These are phyloP conservation scores for Synergus itoensis DNA, from an alignment of 2,888 invertebrate genomes.

Conservation along the genomic window DNA sequence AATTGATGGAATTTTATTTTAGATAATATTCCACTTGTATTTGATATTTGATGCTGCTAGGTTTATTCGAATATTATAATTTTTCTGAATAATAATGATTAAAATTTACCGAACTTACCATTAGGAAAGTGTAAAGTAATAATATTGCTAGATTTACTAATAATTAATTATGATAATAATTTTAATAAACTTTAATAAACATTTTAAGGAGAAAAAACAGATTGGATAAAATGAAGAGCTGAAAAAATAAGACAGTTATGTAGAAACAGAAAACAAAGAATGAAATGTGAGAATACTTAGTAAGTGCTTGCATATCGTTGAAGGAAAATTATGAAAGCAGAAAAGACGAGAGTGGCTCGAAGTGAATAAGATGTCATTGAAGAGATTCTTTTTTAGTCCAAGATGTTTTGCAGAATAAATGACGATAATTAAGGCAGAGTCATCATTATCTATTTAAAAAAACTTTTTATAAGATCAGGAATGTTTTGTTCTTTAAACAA, in stretches of 20 bases:
- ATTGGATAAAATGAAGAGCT: neutral
- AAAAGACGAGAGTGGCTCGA: neutral
- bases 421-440: neutral
- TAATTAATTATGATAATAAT: no score
- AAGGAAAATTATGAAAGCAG: neutral
- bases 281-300: neutral
- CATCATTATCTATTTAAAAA: neutral
- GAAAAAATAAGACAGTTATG: neutral
- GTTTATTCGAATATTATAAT: no score
- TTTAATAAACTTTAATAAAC: no score
- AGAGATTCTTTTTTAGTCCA: neutral
- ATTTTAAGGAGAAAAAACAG: no score
- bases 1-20: no score
- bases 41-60: no score
- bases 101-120: no score
- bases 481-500: neutral
- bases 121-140: no score
- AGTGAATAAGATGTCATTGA: neutral
- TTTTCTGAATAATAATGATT: no score
- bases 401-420: neutral
- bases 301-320: neutral
- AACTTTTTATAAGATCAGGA: neutral
- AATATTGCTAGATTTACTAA: no score
- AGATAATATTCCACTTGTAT: no score
- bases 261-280: neutral